Evolutionary conservation across 2,113 vertebrate species (phyloP).

Genomic region (Nyctereutes procyonoides): DNA sequence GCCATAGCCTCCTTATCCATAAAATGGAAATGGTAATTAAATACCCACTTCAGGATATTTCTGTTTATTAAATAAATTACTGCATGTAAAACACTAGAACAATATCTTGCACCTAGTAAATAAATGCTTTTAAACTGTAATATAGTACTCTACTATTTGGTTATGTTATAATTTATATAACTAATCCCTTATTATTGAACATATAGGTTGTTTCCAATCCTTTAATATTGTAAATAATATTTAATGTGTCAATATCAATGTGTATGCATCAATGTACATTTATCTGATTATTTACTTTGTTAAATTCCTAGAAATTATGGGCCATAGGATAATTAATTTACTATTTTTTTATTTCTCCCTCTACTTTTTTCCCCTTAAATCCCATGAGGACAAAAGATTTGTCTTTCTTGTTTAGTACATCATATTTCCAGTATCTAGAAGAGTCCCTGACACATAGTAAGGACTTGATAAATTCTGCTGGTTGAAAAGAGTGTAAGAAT

Average conservation of each 20-base stretch:
- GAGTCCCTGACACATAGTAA: neutral
- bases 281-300: neutral
- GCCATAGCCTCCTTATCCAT: neutral
- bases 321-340: neutral
- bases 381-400: neutral
- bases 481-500: slow-evolving; percentile 8
- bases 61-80: neutral
- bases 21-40: neutral
- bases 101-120: neutral
- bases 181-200: neutral
- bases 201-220: neutral
- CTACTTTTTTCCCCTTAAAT: neutral
- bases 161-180: neutral
- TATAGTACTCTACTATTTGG: neutral
- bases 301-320: slow-evolving; percentile 22
- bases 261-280: neutral
- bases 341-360: slow-evolving; percentile 28
- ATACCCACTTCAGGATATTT: neutral
- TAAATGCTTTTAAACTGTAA: neutral
- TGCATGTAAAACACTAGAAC: neutral
- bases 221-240: neutral
- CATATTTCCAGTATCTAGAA: neutral
- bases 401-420: neutral
- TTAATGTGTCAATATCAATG: neutral
- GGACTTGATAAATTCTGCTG: neutral